Percentiles rank a stretch among this genome's conserved stretches.
These are phyloP conservation scores for Onychomys torridus DNA, from an alignment of 2,797 vertebrate species.

Conservation along the genomic window DNA sequence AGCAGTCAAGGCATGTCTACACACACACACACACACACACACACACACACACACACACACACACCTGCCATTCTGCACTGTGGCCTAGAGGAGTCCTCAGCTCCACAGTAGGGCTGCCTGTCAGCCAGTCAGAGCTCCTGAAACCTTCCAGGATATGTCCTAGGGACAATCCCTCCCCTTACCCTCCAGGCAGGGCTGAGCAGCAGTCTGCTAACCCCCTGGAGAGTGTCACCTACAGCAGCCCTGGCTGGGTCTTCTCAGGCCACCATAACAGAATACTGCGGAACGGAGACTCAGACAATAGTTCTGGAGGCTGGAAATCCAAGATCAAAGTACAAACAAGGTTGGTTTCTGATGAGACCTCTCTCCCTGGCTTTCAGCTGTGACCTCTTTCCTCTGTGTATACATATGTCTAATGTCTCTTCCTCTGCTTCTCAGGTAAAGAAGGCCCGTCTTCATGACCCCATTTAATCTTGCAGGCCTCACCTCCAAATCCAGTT, in stretches of 20 bases:
- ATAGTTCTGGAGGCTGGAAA: background rate
- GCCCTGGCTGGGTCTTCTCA: background rate
- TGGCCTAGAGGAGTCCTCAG: background rate
- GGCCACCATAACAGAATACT: background rate
- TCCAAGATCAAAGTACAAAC: background rate
- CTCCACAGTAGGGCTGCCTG: background rate
- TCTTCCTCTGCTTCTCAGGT: background rate
- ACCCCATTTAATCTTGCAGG: background rate
- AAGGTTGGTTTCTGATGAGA: background rate
- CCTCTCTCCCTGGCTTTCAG: background rate
- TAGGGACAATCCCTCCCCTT: rapidly evolving
- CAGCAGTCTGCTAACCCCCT: background rate
- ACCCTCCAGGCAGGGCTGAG: background rate
- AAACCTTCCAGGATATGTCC: background rate
- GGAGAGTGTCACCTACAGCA: background rate
- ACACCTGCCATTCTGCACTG: background rate
- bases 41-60: background rate
- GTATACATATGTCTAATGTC: background rate
- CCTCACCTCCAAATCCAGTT: background rate
- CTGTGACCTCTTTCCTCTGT: background rate
- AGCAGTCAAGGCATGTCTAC: background rate
- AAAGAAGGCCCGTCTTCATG: background rate
- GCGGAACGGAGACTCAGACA: background rate
- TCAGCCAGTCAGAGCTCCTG: background rate
- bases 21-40: background rate